phyloP scores from a whole-genome alignment of 2,797 vertebrate species.

The Hydrolagus colliei region DNA sequence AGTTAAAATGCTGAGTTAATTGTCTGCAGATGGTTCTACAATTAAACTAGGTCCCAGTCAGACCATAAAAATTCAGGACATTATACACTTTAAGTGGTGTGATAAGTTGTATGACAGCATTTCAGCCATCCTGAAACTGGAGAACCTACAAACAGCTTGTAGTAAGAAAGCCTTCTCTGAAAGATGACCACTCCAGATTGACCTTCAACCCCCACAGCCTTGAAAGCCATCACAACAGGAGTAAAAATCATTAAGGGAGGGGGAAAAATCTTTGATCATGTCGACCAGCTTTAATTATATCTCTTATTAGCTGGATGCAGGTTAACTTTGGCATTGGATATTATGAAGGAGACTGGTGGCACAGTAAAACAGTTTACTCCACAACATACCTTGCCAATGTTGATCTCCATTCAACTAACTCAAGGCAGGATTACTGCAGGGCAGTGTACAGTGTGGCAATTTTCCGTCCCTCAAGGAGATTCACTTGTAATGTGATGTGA shows the following conservation, averaged over 20 bases:
- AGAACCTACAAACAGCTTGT: not conserved
- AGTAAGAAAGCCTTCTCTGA: no score
- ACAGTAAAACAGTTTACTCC: not conserved
- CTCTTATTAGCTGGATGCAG: conserved; percentile 11
- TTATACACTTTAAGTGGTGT: not conserved
- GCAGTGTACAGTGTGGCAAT: not conserved
- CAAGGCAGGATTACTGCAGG: conserved; percentile 1
- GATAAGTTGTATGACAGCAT: not conserved
- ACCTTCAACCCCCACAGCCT: not conserved
- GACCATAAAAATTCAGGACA: no score
- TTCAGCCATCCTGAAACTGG: not conserved
- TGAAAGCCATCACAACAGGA: not conserved
- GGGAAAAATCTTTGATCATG: not conserved
- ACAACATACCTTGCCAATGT: not conserved
- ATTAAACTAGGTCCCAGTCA: not conserved
- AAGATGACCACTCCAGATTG: no score
- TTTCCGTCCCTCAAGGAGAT: conserved; percentile 6
- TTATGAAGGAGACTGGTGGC: not conserved
- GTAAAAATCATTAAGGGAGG: not conserved
- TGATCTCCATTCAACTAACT: not conserved
- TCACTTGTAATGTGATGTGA: conserved; percentile 26
- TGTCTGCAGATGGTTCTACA: not conserved
- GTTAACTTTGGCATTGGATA: not conserved
- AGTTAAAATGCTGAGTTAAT: not conserved
- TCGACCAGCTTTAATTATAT: not conserved